phyloP scores from a whole-genome alignment of 64 coral and sea anemone species.

The Trachythela sp. region DNA sequence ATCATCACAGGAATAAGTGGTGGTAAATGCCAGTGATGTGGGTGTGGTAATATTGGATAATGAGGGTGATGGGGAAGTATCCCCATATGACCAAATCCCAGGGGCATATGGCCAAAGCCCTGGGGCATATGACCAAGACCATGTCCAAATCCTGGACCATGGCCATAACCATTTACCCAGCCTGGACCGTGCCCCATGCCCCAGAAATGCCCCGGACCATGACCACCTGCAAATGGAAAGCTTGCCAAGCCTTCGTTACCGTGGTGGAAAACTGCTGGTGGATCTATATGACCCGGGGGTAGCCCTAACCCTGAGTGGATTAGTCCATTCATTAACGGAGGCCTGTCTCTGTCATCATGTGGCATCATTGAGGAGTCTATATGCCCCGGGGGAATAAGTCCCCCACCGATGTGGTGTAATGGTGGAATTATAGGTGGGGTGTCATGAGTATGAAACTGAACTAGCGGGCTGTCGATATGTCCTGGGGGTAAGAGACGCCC shows the following conservation, averaged over 20 bases:
- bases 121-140: neutral
- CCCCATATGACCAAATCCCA: neutral
- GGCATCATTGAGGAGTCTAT: conserved; percentile 20
- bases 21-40: neutral
- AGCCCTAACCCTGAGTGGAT: neutral
- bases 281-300: neutral
- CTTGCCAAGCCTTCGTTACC: neutral
- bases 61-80: conserved; percentile 1
- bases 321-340: neutral
- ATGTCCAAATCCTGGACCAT: neutral
- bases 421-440: neutral
- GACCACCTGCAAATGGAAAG: conserved; percentile 1
- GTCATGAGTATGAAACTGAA: conserved; percentile 5
- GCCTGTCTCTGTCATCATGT: neutral
- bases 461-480: neutral
- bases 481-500: neutral
- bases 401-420: neutral
- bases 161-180: neutral
- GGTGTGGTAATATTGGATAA: neutral
- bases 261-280: neutral
- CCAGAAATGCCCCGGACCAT: neutral
- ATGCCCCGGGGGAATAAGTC: neutral
- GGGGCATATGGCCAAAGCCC: neutral
- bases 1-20: neutral
- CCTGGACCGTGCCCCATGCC: neutral